phyloP scores from a whole-genome alignment of 2,888 invertebrate genomes.

The Pandemis heparana region DNA sequence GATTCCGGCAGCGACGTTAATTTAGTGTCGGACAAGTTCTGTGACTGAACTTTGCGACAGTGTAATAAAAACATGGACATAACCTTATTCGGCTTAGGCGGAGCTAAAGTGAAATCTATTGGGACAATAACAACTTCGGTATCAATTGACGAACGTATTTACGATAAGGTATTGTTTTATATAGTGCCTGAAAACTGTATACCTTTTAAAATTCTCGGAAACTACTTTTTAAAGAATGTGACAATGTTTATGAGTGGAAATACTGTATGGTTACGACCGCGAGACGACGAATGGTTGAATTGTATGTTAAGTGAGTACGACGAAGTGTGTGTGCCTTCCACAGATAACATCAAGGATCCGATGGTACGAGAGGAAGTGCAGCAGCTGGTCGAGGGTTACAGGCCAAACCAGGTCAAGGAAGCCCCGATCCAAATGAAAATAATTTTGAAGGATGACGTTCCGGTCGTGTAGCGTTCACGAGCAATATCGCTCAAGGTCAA shows the following conservation, averaged over 20 bases:
- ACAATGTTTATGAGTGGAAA: conserved; percentile 22
- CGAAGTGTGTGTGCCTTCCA: conserved; percentile 10
- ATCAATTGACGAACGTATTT: conserved; percentile 8
- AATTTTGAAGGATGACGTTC: conserved; percentile 12
- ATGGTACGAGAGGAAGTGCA: conserved; percentile 6
- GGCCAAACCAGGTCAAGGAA: conserved; percentile 13
- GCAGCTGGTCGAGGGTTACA: background rate
- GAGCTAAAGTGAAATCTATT: conserved; percentile 15
- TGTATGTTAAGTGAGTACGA: conserved; percentile 15
- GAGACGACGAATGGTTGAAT: conserved; percentile 21
- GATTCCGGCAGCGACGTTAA: conserved; percentile 16
- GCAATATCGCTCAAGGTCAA: conserved; percentile 5
- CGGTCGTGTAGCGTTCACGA: conserved; percentile 9
- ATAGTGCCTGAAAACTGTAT: conserved; percentile 14
- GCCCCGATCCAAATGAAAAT: conserved; percentile 17
- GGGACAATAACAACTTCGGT: conserved; percentile 14
- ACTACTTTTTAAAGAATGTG: conserved; percentile 7
- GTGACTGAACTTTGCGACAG: background rate
- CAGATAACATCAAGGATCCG: conserved; percentile 13
- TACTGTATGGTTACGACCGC: conserved; percentile 7
- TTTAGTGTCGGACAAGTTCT: conserved; percentile 7
- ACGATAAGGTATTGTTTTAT: conserved; percentile 9
- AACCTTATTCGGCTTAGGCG: conserved; percentile 19
- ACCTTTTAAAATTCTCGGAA: background rate
- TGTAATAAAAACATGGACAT: conserved; percentile 2